These are phyloP conservation scores for Nymphalis urticae DNA, from an alignment of 2,888 invertebrate genomes.

Conservation along the genomic window DNA sequence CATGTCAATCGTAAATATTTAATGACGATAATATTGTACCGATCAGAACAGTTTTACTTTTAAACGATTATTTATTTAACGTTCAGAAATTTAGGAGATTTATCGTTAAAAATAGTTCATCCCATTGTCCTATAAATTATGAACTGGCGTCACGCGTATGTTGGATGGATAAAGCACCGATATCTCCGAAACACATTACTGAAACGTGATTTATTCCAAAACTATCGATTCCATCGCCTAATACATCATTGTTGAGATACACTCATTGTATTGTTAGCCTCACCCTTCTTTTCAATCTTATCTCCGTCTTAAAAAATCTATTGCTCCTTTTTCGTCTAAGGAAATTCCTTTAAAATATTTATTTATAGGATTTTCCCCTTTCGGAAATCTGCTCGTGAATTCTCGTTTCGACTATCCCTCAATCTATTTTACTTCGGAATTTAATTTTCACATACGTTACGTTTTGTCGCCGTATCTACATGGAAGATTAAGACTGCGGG, in stretches of 20 bases:
- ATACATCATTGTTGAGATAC: slow-evolving; percentile 58
- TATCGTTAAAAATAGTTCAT: slow-evolving; percentile 40
- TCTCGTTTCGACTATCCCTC: slow-evolving; percentile 11
- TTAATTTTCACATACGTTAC: slow-evolving; percentile 13
- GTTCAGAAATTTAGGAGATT: slow-evolving; percentile 32
- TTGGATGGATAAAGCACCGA: slow-evolving; percentile 38
- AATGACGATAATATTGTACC: background rate
- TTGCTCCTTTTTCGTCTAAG: slow-evolving; percentile 21
- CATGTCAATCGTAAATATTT: background rate
- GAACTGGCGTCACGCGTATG: slow-evolving; percentile 36
- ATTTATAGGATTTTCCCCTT: slow-evolving; percentile 24
- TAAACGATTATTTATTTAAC: slow-evolving; percentile 13
- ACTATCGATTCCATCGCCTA: slow-evolving; percentile 53
- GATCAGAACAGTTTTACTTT: slow-evolving; percentile 18
- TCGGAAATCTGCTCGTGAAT: slow-evolving; percentile 3
- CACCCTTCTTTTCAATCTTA: slow-evolving; percentile 40
- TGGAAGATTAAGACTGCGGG: slow-evolving; percentile 29
- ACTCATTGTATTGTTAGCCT: slow-evolving; percentile 51
- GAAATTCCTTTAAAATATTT: slow-evolving; percentile 23
- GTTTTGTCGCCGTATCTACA: slow-evolving; percentile 6
- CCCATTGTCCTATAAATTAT: slow-evolving; percentile 43
- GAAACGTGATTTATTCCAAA: slow-evolving; percentile 56
- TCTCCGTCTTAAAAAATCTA: slow-evolving; percentile 30
- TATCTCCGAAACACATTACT: slow-evolving; percentile 44
- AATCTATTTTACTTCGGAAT: slow-evolving; percentile 12